These are phyloP conservation scores for Pantherophis alleghaniensis DNA, from an alignment of 2,797 vertebrate species.

Conservation along the genomic window DNA sequence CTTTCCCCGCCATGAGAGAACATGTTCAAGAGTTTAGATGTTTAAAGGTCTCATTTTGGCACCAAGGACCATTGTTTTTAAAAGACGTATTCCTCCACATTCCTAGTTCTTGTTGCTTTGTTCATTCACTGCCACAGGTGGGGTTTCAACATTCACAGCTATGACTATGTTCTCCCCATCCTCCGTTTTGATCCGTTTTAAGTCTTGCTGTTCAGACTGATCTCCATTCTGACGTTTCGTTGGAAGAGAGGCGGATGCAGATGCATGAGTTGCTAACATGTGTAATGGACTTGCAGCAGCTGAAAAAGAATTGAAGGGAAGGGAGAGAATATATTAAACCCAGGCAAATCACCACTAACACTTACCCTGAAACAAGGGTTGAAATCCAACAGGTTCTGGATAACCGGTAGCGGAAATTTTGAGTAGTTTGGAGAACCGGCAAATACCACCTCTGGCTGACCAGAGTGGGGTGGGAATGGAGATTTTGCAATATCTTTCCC, in stretches of 20 bases:
- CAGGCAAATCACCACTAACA: background rate
- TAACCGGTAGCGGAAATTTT: no score
- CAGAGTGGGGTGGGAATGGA: no score
- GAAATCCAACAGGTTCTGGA: no score
- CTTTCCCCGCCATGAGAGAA: conserved; percentile 70
- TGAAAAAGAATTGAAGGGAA: conserved; percentile 42
- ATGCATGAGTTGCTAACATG: conserved; percentile 93
- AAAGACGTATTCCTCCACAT: conserved; percentile 58
- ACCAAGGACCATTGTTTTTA: conserved; percentile 74
- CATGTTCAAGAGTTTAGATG: conserved; percentile 73
- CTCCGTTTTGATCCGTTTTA: conserved; percentile 85
- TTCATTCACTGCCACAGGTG: conserved; percentile 73
- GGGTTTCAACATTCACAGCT: conserved; percentile 75
- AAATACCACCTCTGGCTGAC: no score
- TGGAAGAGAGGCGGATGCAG: conserved; percentile 89
- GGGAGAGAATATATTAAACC: conserved; percentile 23
- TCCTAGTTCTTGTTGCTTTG: conserved; percentile 81
- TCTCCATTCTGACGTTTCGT: conserved; percentile 92
- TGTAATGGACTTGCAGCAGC: conserved; percentile 90
- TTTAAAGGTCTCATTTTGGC: conserved; percentile 86
- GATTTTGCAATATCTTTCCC: no score
- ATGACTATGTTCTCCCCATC: conserved; percentile 74
- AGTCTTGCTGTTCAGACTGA: conserved; percentile 80
- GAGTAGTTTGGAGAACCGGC: no score
- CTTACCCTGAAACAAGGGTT: background rate